Percentiles rank a stretch among this genome's conserved stretches.
phyloP scores from a whole-genome alignment of 1,140 invertebrate genomes.

The Piezodorus guildinii region DNA sequence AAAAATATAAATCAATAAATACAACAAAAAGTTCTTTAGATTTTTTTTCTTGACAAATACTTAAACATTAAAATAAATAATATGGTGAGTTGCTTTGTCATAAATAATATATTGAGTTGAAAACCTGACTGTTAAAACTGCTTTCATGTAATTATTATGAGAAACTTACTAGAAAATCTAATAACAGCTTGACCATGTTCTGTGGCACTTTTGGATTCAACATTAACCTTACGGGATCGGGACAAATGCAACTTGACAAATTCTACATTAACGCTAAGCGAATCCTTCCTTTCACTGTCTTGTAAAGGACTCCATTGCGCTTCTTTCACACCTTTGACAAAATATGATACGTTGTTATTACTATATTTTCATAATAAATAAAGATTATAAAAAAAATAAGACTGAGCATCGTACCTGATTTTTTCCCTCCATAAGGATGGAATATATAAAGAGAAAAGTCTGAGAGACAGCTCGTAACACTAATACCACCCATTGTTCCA shows the following conservation, averaged over 20 bases:
- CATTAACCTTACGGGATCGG: slow-evolving; percentile 71
- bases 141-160: too few species aligned
- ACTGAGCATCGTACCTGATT: slow-evolving; percentile 41
- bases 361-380: too few species aligned
- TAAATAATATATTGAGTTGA: too few species aligned
- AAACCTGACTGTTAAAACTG: too few species aligned
- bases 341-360: too few species aligned
- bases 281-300: slow-evolving; percentile 86
- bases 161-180: slow-evolving; percentile 74
- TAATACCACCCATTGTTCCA: slow-evolving; percentile 70
- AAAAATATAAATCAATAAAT: too few species aligned
- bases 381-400: too few species aligned
- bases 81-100: too few species aligned
- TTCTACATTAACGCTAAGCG: slow-evolving; percentile 89
- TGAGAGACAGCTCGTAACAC: slow-evolving; percentile 85
- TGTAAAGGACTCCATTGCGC: slow-evolving; percentile 74
- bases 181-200: slow-evolving; percentile 66
- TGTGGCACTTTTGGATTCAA: slow-evolving; percentile 38
- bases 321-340: slow-evolving; percentile 47
- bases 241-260: slow-evolving; percentile 94
- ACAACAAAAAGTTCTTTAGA: too few species aligned
- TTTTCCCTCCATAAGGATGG: slow-evolving; percentile 91
- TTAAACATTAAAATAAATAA: too few species aligned
- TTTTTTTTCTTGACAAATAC: too few species aligned
- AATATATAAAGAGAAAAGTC: slow-evolving; percentile 97